A percentile compares a stretch with the other conserved stretches of the same genome.
Conservation (phyloP, 2,888 invertebrate species). For the Torymus tubicola region DNA sequence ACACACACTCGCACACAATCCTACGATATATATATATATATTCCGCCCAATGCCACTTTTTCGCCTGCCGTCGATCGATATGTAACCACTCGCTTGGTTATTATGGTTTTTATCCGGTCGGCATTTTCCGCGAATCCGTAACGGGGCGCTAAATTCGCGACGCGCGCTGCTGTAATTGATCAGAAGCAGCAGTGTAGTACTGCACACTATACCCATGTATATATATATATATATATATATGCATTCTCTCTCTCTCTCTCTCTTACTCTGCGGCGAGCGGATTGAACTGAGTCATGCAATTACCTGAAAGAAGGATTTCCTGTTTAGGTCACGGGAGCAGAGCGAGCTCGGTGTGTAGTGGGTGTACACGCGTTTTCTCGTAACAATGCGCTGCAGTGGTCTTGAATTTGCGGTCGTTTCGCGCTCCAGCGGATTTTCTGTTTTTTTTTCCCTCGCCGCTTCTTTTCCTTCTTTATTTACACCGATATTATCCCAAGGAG, state of each 20-base stretch:
- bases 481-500: slow-evolving; percentile 5
- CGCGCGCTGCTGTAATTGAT: neutral
- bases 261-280: slow-evolving; percentile 43
- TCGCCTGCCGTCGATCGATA: neutral
- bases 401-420: slow-evolving; percentile 31
- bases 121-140: slow-evolving; percentile 28
- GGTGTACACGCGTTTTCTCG: neutral
- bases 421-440: slow-evolving; percentile 38
- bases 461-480: slow-evolving; percentile 20
- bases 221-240: too few species aligned
- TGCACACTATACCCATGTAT: neutral
- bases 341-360: slow-evolving; percentile 1
- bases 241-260: too few species aligned
- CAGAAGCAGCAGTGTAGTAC: neutral
- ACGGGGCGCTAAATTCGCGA: slow-evolving; percentile 9
- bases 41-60: slow-evolving; percentile 40
- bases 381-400: slow-evolving; percentile 1
- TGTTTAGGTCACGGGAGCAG: slow-evolving; percentile 70
- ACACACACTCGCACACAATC: neutral
- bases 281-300: slow-evolving; percentile 73
- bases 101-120: neutral
- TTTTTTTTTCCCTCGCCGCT: slow-evolving; percentile 3
- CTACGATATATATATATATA: neutral
- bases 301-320: slow-evolving; percentile 76
- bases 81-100: neutral